Conservation (phyloP, 1,140 invertebrate species). For the Drosophila baimaii region DNA sequence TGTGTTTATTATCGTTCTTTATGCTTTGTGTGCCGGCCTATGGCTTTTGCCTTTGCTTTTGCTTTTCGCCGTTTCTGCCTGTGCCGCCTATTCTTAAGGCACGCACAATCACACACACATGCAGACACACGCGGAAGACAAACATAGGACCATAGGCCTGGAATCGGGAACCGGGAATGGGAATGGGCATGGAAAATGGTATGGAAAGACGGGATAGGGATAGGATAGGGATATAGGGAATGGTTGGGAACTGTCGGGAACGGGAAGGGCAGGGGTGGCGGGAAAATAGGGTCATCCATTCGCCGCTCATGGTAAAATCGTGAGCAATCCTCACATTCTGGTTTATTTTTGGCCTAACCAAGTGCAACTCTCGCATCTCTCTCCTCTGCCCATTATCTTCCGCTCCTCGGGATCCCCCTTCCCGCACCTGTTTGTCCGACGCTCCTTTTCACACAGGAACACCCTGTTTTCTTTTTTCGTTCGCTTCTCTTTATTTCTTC, state of each 20-base stretch:
- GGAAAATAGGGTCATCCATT: conserved; percentile 75
- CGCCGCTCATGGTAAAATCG: conserved; percentile 39
- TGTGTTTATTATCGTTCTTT: conserved; percentile 72
- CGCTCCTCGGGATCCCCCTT: conserved; percentile 4
- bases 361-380: conserved; percentile 35
- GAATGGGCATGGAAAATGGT: conserved; percentile 24
- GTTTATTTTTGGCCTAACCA: conserved; percentile 48
- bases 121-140: conserved; percentile 31
- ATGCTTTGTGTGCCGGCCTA: conserved; percentile 71
- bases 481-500: conserved; percentile 18
- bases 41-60: conserved; percentile 45
- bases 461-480: conserved; percentile 60
- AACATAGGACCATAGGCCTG: conserved; percentile 46
- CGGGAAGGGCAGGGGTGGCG: conserved; percentile 6
- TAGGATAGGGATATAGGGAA: conserved; percentile 10
- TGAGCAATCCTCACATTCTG: conserved; percentile 43
- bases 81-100: conserved; percentile 62
- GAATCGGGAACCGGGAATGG: conserved; percentile 27
- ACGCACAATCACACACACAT: conserved; percentile 34
- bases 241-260: conserved; percentile 1
- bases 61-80: conserved; percentile 40
- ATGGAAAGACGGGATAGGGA: conserved; percentile 9
- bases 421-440: conserved; percentile 60
- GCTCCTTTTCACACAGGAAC: conserved; percentile 34
- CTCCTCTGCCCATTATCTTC: background rate